phyloP scores from a whole-genome alignment of 2,888 invertebrate species.

The Busseola fusca region DNA sequence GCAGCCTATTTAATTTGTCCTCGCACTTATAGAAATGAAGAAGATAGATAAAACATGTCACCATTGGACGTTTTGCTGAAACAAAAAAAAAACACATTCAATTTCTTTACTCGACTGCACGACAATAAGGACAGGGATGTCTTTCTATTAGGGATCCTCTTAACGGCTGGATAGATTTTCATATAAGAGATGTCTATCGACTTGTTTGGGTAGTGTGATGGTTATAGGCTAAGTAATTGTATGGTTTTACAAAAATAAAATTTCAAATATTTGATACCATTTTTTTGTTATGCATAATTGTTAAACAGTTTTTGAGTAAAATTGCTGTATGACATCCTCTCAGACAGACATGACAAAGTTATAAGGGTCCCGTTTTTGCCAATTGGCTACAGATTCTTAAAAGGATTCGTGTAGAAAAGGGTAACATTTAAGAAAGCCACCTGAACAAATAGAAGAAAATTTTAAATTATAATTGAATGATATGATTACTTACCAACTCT shows the following conservation, averaged over 20 bases:
- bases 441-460: background rate
- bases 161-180: background rate
- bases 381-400: background rate
- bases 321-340: background rate
- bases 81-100: constrained; percentile 40
- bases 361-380: background rate
- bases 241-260: background rate
- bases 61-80: constrained; percentile 81
- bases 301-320: background rate
- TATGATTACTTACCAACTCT: constrained; percentile 74
- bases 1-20: constrained; percentile 75
- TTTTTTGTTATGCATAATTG: background rate
- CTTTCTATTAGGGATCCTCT: background rate
- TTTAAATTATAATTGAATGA: background rate
- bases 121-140: background rate
- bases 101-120: background rate
- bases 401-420: background rate
- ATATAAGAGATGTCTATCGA: too few species aligned
- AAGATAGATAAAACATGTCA: constrained; percentile 81
- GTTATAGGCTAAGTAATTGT: background rate
- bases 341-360: background rate
- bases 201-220: background rate
- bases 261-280: background rate
- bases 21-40: constrained; percentile 84
- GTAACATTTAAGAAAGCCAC: background rate